Conservation (phyloP, 2,113 vertebrate species). For the Eclectus roratus region DNA sequence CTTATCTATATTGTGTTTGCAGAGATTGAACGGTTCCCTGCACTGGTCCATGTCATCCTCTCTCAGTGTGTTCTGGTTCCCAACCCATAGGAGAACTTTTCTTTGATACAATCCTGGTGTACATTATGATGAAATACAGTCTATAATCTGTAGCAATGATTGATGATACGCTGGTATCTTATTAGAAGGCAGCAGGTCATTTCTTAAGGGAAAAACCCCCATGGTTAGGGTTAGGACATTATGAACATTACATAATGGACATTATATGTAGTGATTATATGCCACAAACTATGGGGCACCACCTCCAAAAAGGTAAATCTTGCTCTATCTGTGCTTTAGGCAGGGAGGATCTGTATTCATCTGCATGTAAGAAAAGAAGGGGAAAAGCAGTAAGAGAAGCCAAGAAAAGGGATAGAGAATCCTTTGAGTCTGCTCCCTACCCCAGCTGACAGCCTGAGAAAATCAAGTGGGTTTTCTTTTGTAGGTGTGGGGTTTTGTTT, state of each 20-base stretch:
- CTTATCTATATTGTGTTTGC: not conserved
- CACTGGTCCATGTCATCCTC: not conserved
- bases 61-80: not conserved
- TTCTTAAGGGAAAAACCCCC: not conserved
- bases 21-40: not conserved
- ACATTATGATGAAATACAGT: not conserved
- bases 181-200: not conserved
- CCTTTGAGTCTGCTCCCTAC: not conserved
- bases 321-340: not conserved
- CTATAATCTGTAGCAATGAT: not conserved
- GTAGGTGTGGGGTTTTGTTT: not conserved
- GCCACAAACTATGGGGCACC: not conserved
- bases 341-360: not conserved
- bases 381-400: not conserved
- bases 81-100: rapidly evolving
- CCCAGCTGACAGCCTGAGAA: not conserved
- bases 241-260: too few relatives aligned
- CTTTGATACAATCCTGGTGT: not conserved
- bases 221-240: too few relatives aligned
- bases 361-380: not conserved
- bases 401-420: not conserved
- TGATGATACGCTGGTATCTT: not conserved
- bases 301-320: not conserved
- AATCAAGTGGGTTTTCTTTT: not conserved
- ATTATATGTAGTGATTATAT: not conserved